Percentiles rank a stretch among this genome's conserved stretches.
Evolutionary conservation across 2,888 invertebrate species (phyloP).

Genomic region (Archaeoteleia sp.): DNA sequence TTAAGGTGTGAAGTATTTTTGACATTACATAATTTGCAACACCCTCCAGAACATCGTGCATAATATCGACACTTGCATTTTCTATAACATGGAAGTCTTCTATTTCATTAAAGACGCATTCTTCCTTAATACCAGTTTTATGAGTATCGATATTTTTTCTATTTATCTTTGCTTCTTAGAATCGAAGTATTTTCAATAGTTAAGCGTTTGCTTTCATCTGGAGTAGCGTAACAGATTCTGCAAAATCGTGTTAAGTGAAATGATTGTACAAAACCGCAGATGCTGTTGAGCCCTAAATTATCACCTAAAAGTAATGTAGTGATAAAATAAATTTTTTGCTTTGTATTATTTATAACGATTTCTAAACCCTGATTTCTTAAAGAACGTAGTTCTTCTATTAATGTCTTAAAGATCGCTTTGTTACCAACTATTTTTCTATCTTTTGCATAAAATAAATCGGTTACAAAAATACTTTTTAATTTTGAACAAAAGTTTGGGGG

Average conservation of each 20-base stretch:
- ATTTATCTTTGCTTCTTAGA: conserved; percentile 9
- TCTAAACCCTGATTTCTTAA: conserved; percentile 18
- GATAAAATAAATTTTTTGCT: conserved; percentile 22
- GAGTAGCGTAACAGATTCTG: conserved; percentile 16
- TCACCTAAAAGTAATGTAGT: conserved; percentile 17
- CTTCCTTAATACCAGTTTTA: conserved; percentile 25
- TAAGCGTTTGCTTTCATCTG: no score
- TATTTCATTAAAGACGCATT: conserved; percentile 30
- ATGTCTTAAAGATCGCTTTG: conserved; percentile 8
- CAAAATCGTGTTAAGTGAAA: conserved; percentile 14
- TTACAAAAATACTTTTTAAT: conserved; percentile 10
- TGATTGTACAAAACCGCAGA: conserved; percentile 21
- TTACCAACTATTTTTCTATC: conserved; percentile 19
- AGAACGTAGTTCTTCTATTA: conserved; percentile 8
- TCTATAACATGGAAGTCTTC: conserved; percentile 25
- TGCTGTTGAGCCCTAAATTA: conserved; percentile 20
- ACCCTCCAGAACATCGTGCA: conserved; percentile 27
- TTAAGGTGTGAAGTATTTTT: conserved; percentile 11
- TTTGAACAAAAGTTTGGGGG: conserved; percentile 23
- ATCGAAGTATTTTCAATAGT: conserved; percentile 18
- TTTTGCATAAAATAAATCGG: conserved; percentile 20
- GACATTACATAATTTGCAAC: conserved; percentile 21
- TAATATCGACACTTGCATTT: conserved; percentile 20
- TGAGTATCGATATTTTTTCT: conserved; percentile 14
- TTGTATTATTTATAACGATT: conserved; percentile 9